Percentiles rank a stretch among this genome's conserved stretches.
These are phyloP conservation scores for Novumbra hubbsi DNA, from an alignment of 2,797 vertebrate genomes.

Conservation along the genomic window DNA sequence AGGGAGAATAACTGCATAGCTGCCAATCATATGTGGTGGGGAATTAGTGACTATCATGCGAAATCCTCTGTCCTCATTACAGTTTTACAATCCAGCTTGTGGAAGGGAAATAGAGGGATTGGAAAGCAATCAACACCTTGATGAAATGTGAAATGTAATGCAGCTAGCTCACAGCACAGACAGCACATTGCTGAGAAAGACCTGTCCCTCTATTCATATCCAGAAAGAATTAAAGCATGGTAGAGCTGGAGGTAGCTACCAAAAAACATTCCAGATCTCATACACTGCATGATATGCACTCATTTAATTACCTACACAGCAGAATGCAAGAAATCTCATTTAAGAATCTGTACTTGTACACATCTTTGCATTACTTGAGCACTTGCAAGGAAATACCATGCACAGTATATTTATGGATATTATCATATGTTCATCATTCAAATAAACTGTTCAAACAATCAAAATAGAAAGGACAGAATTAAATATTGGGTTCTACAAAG, in stretches of 20 bases:
- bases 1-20: background rate
- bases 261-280: background rate
- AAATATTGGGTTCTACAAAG: too few relatives aligned
- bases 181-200: slow-evolving; percentile 8
- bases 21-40: slow-evolving; percentile 33
- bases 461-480: too few relatives aligned
- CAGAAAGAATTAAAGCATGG: background rate
- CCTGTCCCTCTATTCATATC: background rate
- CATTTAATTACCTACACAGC: background rate
- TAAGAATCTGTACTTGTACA: background rate
- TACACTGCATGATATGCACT: background rate
- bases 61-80: slow-evolving; percentile 30
- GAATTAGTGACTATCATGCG: slow-evolving; percentile 29
- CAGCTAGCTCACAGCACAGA: slow-evolving; percentile 23
- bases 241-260: background rate
- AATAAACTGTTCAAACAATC: too few relatives aligned
- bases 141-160: slow-evolving; percentile 24
- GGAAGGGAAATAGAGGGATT: slow-evolving; percentile 31
- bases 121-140: slow-evolving; percentile 34
- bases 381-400: background rate
- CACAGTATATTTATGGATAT: too few relatives aligned
- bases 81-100: slow-evolving; percentile 27
- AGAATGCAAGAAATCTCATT: background rate
- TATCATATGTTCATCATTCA: too few relatives aligned
- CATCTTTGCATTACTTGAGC: background rate